Evolutionary conservation across 2,113 vertebrate genomes (phyloP).

Genomic region (Ivindomyrus marchei): DNA sequence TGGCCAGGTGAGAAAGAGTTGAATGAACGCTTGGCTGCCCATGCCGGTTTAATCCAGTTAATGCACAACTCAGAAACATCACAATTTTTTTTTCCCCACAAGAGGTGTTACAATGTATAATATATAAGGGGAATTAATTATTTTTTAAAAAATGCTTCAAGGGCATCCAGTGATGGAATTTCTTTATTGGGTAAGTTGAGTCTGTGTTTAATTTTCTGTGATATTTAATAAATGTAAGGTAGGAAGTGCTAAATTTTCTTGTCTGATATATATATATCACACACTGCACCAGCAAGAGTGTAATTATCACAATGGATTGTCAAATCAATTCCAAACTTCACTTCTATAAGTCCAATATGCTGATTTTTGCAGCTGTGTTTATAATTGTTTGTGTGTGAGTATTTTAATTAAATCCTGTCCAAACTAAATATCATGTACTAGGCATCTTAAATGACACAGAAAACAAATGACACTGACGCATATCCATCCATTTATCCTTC

Average conservation of each 20-base stretch:
- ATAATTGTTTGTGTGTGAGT: not conserved
- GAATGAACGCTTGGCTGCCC: conserved; percentile 49
- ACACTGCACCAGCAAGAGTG: not conserved
- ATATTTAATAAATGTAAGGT: not conserved
- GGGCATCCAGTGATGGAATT: conserved; percentile 32
- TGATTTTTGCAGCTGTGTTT: not conserved
- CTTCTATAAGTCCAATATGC: not conserved
- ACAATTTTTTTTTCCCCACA: conserved; percentile 26
- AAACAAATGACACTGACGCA: not conserved
- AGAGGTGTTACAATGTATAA: conserved; percentile 36
- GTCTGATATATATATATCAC: not conserved
- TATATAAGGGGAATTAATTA: conserved; percentile 36
- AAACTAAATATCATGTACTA: not conserved
- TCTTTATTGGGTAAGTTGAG: not conserved
- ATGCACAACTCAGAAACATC: conserved; percentile 43
- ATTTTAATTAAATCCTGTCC: not conserved
- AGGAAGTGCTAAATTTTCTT: not conserved
- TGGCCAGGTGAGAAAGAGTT: conserved; percentile 45
- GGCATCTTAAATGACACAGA: not conserved
- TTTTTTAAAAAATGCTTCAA: conserved; percentile 27
- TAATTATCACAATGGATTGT: not conserved
- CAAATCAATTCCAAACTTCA: not conserved
- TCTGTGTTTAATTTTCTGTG: not conserved
- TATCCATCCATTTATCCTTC: not conserved
- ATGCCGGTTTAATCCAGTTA: conserved; percentile 51